Evolutionary conservation across 2,113 vertebrate species (phyloP).

Genomic region (Falcunculus frontatus): DNA sequence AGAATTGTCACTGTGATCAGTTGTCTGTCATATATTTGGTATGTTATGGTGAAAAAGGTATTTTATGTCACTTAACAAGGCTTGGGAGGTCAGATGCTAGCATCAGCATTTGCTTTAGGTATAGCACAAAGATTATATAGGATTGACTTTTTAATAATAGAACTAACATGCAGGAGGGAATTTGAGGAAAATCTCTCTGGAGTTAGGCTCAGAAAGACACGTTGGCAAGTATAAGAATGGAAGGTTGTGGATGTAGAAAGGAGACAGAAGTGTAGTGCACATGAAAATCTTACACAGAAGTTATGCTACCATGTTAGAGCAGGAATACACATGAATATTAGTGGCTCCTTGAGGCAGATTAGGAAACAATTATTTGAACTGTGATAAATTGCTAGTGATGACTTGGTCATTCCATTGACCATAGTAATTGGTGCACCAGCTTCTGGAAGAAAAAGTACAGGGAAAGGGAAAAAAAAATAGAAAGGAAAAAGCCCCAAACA

Average conservation of each 20-base stretch:
- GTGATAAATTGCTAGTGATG: background rate
- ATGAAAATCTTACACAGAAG: background rate
- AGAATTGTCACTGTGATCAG: background rate
- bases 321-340: background rate
- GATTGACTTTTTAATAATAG: background rate
- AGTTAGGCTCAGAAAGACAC: background rate
- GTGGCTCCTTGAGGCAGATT: background rate
- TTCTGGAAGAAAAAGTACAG: background rate
- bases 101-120: background rate
- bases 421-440: background rate
- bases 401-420: background rate
- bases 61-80: background rate
- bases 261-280: background rate
- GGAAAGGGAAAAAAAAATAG: background rate
- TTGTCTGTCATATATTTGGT: background rate
- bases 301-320: background rate
- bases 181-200: background rate
- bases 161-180: background rate
- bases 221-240: background rate
- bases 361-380: background rate
- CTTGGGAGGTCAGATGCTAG: background rate
- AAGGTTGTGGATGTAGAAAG: background rate
- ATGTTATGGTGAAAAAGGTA: background rate
- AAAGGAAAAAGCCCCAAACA: accelerated
- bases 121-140: background rate